Percentiles rank a stretch among this genome's conserved stretches.
Conservation (phyloP, 1,140 invertebrate species). For the Lepidotrigona ventralis region DNA sequence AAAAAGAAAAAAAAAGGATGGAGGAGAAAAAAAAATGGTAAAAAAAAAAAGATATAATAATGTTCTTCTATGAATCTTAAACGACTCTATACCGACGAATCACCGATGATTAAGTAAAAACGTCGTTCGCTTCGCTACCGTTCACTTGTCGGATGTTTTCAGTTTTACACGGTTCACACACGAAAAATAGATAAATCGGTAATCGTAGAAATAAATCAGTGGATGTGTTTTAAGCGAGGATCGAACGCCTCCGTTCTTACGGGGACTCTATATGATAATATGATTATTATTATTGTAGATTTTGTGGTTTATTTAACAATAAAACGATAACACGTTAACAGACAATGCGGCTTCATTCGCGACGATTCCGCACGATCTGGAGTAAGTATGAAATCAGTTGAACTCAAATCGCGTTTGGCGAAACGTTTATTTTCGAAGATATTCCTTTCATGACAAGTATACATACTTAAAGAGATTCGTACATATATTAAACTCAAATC, state of each 20-base stretch:
- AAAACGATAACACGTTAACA: conserved; percentile 77
- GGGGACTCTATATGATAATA: conserved; percentile 71
- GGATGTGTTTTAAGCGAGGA: conserved; percentile 78
- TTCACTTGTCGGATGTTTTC: conserved; percentile 60
- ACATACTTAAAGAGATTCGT: neutral
- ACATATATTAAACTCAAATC: neutral
- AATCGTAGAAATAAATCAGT: conserved; percentile 76
- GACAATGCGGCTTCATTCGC: conserved; percentile 33
- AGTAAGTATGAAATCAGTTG: neutral
- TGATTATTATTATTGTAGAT: conserved; percentile 76
- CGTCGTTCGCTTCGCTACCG: conserved; percentile 57
- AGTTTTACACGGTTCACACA: conserved; percentile 58
- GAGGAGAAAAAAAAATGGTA: neutral
- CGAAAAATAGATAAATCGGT: conserved; percentile 68
- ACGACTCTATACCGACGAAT: conserved; percentile 58
- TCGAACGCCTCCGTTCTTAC: conserved; percentile 65
- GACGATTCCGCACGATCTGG: neutral
- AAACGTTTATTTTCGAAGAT: neutral
- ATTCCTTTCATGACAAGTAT: neutral
- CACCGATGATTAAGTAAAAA: conserved; percentile 34
- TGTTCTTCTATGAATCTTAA: conserved; percentile 69
- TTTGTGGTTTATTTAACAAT: conserved; percentile 81
- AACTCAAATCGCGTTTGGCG: neutral
- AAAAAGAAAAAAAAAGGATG: conserved; percentile 1
- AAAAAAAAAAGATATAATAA: conserved; percentile 19